Evolutionary conservation across 2,888 invertebrate genomes (phyloP).

Genomic region (Pachliopta kotzebuea): DNA sequence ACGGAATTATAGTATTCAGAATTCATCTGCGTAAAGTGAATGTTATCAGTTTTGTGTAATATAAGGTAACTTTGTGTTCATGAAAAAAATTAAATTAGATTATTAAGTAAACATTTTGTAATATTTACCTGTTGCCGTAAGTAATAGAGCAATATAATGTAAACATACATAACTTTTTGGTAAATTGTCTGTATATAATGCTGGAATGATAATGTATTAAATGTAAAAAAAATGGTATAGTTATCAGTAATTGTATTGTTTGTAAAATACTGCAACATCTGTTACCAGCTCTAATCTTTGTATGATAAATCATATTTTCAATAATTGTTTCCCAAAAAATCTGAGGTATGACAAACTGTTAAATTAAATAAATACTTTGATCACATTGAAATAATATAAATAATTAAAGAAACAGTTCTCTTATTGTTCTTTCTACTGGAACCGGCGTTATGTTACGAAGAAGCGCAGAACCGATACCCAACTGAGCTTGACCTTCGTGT

Average conservation of each 20-base stretch:
- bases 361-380: no score
- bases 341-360: no score
- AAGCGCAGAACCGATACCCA: no score
- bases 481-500: no score
- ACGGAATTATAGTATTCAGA: neutral
- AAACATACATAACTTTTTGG: conserved; percentile 2
- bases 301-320: conserved; percentile 2
- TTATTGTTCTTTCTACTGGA: no score
- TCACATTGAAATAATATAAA: no score
- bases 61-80: conserved; percentile 1
- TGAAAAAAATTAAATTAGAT: neutral
- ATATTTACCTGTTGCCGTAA: neutral
- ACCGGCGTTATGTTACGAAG: no score
- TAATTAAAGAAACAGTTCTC: no score
- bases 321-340: neutral
- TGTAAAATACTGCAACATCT: conserved; percentile 6
- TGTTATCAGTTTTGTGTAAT: neutral
- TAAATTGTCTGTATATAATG: conserved; percentile 27
- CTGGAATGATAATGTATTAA: conserved; percentile 20
- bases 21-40: neutral
- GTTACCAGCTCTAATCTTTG: conserved; percentile 21
- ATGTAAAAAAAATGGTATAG: conserved; percentile 23
- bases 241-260: conserved; percentile 17
- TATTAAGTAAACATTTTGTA: neutral
- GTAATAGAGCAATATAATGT: conserved; percentile 19